phyloP scores from a whole-genome alignment of 1,140 invertebrate genomes.

The Sipha flava region DNA sequence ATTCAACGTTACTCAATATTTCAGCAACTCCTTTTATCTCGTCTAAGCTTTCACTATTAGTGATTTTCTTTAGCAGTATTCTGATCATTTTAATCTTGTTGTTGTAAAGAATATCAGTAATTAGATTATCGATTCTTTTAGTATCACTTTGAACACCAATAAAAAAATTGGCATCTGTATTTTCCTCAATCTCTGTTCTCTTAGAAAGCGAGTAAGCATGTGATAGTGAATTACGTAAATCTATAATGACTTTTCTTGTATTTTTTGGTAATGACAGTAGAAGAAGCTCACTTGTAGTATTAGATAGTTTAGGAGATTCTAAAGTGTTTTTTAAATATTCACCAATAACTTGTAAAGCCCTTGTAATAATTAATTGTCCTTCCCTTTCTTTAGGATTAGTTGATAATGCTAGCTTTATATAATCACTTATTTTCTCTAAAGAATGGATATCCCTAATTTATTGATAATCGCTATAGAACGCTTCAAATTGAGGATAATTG shows the following conservation, averaged over 20 bases:
- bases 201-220: neutral
- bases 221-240: neutral
- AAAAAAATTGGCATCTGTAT: neutral
- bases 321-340: conserved; percentile 26
- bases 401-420: neutral
- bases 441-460: conserved; percentile 35
- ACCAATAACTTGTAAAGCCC: conserved; percentile 27
- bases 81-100: neutral
- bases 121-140: neutral
- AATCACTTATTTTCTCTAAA: conserved; percentile 33
- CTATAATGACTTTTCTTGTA: neutral
- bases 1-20: neutral
- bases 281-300: neutral
- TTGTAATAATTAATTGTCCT: conserved; percentile 16
- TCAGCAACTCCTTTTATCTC: neutral
- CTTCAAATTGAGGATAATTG: conserved; percentile 33
- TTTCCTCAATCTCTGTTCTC: conserved; percentile 8
- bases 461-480: conserved; percentile 35
- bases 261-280: no score
- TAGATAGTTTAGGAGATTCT: conserved; percentile 15
- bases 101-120: neutral
- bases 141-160: neutral
- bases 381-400: neutral
- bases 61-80: neutral
- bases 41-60: neutral